Evolutionary conservation across 2,888 invertebrate species (phyloP).

Genomic region (Molanna angustata): DNA sequence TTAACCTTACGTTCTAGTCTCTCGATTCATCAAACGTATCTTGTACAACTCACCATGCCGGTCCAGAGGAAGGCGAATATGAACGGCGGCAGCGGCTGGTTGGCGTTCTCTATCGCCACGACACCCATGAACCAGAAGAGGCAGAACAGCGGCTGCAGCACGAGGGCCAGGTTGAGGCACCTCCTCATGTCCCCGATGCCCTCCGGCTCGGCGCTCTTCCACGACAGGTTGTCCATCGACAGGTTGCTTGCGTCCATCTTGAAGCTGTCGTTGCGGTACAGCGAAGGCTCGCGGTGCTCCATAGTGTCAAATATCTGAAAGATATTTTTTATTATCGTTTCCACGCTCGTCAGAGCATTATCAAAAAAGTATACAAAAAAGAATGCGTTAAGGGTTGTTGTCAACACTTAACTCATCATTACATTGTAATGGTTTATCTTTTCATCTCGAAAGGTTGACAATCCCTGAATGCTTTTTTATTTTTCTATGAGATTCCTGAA

Average conservation of each 20-base stretch:
- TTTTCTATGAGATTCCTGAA: too few species aligned
- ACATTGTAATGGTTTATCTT: too few species aligned
- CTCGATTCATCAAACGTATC: too few species aligned
- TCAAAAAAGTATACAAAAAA: too few species aligned
- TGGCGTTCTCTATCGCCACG: constrained; percentile 66
- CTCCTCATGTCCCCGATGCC: constrained; percentile 59
- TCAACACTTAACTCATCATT: too few species aligned
- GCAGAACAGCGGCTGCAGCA: constrained; percentile 68
- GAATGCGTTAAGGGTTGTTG: too few species aligned
- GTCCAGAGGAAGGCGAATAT: constrained; percentile 57
- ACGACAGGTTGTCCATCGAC: constrained; percentile 51
- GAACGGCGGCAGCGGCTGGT: constrained; percentile 58
- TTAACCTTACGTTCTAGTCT: too few species aligned
- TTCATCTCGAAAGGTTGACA: too few species aligned
- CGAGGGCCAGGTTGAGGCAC: constrained; percentile 60
- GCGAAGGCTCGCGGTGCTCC: constrained; percentile 18
- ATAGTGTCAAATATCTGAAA: constrained; percentile 20
- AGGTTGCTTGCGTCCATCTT: constrained; percentile 46
- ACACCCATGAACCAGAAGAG: constrained; percentile 75
- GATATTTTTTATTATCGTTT: background rate
- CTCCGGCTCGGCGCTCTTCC: constrained; percentile 48
- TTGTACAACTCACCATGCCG: constrained; percentile 53
- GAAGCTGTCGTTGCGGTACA: constrained; percentile 20
- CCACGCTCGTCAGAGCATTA: too few species aligned
- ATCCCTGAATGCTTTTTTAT: too few species aligned